These are phyloP conservation scores for Bothrops jararaca DNA, from an alignment of 2,113 vertebrate genomes.

Conservation along the genomic window DNA sequence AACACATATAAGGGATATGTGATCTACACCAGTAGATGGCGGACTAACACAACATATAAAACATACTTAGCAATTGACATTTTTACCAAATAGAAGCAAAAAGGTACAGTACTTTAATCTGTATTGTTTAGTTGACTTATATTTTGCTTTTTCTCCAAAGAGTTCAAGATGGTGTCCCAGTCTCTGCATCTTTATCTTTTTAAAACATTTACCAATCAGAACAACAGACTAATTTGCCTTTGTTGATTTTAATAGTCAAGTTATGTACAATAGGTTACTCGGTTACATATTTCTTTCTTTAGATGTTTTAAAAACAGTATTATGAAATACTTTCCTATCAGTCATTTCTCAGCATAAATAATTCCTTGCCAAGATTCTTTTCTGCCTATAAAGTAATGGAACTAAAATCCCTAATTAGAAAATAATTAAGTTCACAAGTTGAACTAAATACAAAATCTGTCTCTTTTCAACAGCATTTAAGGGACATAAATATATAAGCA, in stretches of 20 bases:
- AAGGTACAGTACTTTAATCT: background rate
- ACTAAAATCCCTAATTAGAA: background rate
- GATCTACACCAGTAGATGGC: slow-evolving; percentile 39
- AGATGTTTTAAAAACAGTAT: background rate
- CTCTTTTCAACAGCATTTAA: background rate
- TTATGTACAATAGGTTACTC: background rate
- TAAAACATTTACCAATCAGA: background rate
- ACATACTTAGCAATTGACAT: background rate
- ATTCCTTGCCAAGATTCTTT: background rate
- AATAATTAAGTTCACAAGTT: background rate
- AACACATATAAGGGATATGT: accelerated
- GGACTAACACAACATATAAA: background rate
- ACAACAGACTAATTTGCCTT: background rate
- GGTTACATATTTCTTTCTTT: background rate
- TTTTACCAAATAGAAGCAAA: background rate
- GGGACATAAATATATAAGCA: background rate
- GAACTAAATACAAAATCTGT: background rate
- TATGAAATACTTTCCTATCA: background rate
- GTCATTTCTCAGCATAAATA: background rate
- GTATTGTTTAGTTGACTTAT: background rate
- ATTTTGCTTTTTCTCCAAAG: background rate
- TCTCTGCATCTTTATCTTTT: background rate
- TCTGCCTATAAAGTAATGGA: background rate
- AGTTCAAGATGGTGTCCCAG: background rate
- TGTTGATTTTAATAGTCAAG: background rate